Evolutionary conservation across 1,140 invertebrate species (phyloP), one percentile per base, ranked within the genome.

Genomic region (Diorhabda sublineata): DNA sequence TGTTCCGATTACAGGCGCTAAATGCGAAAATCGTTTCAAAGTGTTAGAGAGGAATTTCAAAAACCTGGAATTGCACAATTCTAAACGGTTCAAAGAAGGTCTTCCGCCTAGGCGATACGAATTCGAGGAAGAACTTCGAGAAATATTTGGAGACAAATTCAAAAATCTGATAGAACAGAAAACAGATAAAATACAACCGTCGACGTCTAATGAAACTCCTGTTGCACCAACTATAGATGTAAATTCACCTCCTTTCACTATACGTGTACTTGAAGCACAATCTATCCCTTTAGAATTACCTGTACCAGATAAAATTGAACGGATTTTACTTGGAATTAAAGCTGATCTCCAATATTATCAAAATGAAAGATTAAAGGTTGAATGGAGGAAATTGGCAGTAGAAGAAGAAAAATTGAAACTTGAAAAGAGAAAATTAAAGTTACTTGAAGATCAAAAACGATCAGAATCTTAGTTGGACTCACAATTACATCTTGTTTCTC

Each of bases 1-100:
- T 2, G 26, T 59, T n/a, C 8, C 58, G 3, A 26, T 59, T 59
- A 26, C 41, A 59, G 6, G 11, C 41, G 58, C 58, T 3, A 59
- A 59, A 59, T 59, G 58, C 58, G 58, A 59, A 59, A 59, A 59
- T 59, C n/a, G 58, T 26, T 59, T 59, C 26, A 59, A 59, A 59
- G 58, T 59, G 2, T 11, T 59, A 59, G 58, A 59, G 11, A 59
- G 58, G 11, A 59, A 59, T n/a, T 59, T 26, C 58, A 59, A 26
- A 59, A 7, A 59, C 5, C 6, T 42, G 3, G 41, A 26, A 26
- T 6, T 26, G 6, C n/a, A 59, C 11, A 59, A 59, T 26, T n/a
- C 8, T 9, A 7, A 59, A 59, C 26, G 26, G 1, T 26, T 26
- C 26, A 26, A 26, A 26, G 5, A 5, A 2, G 58, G 11, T 26